Evolutionary conservation across 2,888 invertebrate species (phyloP), one percentile per base, ranked within the genome.

Genomic region (Hypercompe scribonia): DNA sequence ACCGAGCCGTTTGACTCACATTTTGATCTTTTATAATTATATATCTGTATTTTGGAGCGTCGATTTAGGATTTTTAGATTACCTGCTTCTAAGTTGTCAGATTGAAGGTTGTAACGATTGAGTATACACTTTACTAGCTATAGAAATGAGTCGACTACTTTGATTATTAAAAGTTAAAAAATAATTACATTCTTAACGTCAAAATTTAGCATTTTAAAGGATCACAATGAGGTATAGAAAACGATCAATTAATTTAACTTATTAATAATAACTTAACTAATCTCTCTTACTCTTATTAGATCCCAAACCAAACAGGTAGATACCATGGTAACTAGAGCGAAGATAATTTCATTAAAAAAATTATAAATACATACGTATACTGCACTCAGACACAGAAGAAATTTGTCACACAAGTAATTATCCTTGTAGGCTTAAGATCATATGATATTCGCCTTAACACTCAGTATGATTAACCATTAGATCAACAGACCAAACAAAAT

Each of bases 1-100:
- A 93, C 90, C 86, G 89, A 81, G 84, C 89, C 83, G 90, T 91
- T 91, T 86, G 88, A 85, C 85, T 87, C 89, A 89, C 87, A 88
- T 89, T 91, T 93, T 93, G 93, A 94, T 94, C 92, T 89, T 90
- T 91, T 92, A 93, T 95, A 95, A 95, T 95, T 95, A 95, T 95
- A 95, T 88, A 90, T 90, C 90, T 88, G 89, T 77, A 83, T 79
- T 89, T 86, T 81, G 87, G 69, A 89, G 89, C 90, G 88, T 90
- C 88, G 89, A 91, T 92, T 90, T 87, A 83, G 70, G 83, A 90
- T 90, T 93, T 92, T 91, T 87, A 87, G 81, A 79, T 89, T 92
- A 91, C 91, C 91, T 92, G 91, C 85, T 86, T 90, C 89, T 83
- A 84, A 69, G 71, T 76, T 76, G 79, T 80, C 82, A 85, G 79